Evolutionary conservation across 2,113 vertebrate species (phyloP).

Genomic region (Rhinichthys klamathensis): DNA sequence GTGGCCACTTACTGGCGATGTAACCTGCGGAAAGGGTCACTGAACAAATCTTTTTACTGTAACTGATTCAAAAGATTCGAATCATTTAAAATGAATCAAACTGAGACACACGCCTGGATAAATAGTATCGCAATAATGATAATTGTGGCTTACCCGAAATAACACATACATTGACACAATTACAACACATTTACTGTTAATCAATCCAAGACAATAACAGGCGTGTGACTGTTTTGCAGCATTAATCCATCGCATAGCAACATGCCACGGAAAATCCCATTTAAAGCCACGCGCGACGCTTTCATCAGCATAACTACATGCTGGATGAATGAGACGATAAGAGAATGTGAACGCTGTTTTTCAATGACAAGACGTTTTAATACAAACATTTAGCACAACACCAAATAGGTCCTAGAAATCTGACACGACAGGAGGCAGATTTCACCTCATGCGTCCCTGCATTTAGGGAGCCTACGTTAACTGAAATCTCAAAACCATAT

Average conservation of each 20-base stretch:
- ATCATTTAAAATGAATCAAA: background rate
- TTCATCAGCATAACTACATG: conserved; percentile 22
- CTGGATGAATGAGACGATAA: conserved; percentile 6
- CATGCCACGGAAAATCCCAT: conserved; percentile 18
- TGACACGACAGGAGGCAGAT: background rate
- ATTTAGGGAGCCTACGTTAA: background rate
- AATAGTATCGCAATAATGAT: conserved; percentile 14
- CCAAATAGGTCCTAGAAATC: background rate
- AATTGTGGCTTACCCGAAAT: background rate
- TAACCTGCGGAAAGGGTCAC: background rate
- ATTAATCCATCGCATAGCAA: conserved; percentile 28
- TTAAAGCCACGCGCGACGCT: conserved; percentile 28
- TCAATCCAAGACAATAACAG: conserved; percentile 1
- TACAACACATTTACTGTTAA: conserved; percentile 8
- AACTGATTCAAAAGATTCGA: background rate
- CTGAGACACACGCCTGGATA: background rate
- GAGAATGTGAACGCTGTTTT: background rate
- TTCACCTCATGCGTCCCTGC: background rate
- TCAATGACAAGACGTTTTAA: background rate
- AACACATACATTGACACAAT: background rate
- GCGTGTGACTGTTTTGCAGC: conserved; percentile 30
- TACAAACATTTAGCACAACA: background rate
- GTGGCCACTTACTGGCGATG: background rate
- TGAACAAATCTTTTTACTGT: background rate
- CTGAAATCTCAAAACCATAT: background rate